Evolutionary conservation across 2,888 invertebrate species (phyloP).

Genomic region (Pristionchus exspectatus): DNA sequence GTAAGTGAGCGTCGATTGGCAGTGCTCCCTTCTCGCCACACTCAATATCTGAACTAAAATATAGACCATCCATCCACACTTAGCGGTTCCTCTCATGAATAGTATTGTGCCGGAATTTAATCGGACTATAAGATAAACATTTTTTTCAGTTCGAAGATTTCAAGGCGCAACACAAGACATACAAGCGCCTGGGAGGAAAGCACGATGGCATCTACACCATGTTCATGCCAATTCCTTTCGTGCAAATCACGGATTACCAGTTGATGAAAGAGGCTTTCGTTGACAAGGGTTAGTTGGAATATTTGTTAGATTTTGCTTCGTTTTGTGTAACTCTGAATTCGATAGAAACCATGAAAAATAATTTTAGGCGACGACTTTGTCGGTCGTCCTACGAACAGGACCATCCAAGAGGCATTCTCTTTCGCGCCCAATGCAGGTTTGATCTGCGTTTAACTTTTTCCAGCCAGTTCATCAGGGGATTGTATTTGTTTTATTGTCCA

Average conservation of each 20-base stretch:
- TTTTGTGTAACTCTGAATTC: not conserved
- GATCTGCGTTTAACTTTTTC: not conserved
- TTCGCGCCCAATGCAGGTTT: not conserved
- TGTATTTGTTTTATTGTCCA: not conserved
- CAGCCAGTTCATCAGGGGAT: not conserved
- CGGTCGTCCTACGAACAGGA: not conserved
- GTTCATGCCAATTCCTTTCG: slow-evolving; percentile 23
- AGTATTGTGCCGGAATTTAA: no score
- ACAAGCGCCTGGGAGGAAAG: not conserved
- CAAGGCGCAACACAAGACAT: not conserved
- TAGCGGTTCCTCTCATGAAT: no score
- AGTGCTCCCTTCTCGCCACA: not conserved
- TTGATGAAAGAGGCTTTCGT: not conserved
- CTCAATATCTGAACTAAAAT: no score
- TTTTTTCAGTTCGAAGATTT: slow-evolving; percentile 13
- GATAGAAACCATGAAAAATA: not conserved
- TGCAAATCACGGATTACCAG: not conserved
- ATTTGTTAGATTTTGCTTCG: not conserved
- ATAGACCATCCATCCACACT: no score
- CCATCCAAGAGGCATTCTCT: not conserved
- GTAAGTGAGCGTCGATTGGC: not conserved
- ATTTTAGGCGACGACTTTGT: not conserved
- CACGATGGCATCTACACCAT: not conserved
- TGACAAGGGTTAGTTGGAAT: not conserved
- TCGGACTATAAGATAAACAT: no score